Conservation (phyloP, 2,113 vertebrate genomes). For the Daubentonia madagascariensis region DNA sequence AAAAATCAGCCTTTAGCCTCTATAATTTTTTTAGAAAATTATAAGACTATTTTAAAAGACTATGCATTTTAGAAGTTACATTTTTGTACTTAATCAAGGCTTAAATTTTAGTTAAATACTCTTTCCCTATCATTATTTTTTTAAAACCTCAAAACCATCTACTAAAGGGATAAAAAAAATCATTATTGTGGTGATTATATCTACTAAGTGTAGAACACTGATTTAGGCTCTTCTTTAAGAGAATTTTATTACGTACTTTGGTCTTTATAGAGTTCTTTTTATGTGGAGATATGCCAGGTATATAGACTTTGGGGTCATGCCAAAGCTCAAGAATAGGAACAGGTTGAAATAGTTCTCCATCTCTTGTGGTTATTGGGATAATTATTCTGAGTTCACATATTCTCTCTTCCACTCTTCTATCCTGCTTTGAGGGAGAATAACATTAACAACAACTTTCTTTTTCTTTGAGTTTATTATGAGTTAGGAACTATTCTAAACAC, state of each 20-base stretch:
- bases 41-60: conserved; percentile 49
- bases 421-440: neutral
- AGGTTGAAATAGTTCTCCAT: neutral
- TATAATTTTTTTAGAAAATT: conserved; percentile 56
- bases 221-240: conserved; percentile 18
- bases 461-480: neutral
- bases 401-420: neutral
- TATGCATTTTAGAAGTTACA: conserved; percentile 47
- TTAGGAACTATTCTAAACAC: neutral
- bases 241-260: conserved; percentile 18
- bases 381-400: neutral
- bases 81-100: conserved; percentile 32
- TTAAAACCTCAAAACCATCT: conserved; percentile 14
- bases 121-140: conserved; percentile 56
- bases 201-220: neutral
- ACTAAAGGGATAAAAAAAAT: conserved; percentile 52
- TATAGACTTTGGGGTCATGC: neutral
- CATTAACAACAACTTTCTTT: neutral
- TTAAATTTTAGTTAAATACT: conserved; percentile 58
- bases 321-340: neutral
- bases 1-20: conserved; percentile 30
- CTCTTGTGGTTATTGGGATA: neutral
- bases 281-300: neutral
- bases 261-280: conserved; percentile 21
- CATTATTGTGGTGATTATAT: conserved; percentile 38